Evolutionary conservation across 1,140 invertebrate genomes (phyloP).

Genomic region (Anastrepha obliqua): DNA sequence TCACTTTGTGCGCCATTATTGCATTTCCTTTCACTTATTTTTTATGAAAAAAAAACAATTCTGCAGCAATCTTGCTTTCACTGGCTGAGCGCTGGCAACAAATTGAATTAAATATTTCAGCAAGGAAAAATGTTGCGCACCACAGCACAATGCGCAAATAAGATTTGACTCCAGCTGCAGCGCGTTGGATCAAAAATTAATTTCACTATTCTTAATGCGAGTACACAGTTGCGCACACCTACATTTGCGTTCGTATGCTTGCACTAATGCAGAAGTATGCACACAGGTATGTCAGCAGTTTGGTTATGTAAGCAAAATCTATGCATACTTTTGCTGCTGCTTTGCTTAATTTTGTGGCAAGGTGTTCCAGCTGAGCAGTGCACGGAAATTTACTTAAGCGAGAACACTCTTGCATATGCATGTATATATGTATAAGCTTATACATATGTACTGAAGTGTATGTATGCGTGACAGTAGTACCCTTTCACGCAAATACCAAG

Average conservation of each 20-base stretch:
- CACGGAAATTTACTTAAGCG: constrained; percentile 2
- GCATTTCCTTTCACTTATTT: no score
- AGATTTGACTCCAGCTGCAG: neutral
- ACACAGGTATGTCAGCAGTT: neutral
- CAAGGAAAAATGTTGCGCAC: neutral
- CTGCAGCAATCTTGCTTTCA: neutral
- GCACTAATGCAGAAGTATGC: neutral
- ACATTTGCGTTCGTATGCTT: neutral
- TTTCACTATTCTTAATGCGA: neutral
- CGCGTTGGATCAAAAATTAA: constrained; percentile 29
- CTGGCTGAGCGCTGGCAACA: constrained; percentile 6
- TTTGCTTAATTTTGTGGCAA: constrained; percentile 37
- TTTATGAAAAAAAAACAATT: neutral
- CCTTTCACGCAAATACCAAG: no score
- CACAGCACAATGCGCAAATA: neutral
- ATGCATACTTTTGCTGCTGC: neutral
- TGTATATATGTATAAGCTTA: neutral
- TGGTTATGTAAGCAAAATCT: constrained; percentile 35
- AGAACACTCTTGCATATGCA: neutral
- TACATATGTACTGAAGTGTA: neutral
- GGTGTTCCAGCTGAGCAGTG: neutral
- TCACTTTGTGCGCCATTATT: no score
- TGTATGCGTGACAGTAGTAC: no score
- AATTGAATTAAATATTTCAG: constrained; percentile 42
- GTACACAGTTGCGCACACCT: neutral